Percentiles rank a stretch among this genome's conserved stretches.
These are phyloP conservation scores for Athalia circularis DNA, from an alignment of 2,888 invertebrate genomes.

Conservation along the genomic window DNA sequence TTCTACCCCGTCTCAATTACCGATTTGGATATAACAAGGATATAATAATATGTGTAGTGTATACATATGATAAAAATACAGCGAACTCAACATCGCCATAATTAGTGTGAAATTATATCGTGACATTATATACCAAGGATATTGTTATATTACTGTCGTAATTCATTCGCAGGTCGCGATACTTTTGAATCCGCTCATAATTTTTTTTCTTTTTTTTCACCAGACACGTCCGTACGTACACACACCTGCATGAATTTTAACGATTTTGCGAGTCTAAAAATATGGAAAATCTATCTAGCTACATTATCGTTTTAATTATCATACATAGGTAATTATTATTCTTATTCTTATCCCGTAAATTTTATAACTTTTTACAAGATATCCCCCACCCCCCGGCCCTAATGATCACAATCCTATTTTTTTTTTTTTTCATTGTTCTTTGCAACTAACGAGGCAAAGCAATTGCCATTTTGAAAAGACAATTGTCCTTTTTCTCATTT, in stretches of 20 bases:
- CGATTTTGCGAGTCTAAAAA: conserved; percentile 54
- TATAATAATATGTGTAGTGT: too few species aligned
- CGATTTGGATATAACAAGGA: too few species aligned
- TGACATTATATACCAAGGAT: too few species aligned
- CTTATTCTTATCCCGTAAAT: conserved; percentile 10
- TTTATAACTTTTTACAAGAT: conserved; percentile 32
- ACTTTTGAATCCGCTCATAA: conserved; percentile 8
- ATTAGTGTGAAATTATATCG: too few species aligned
- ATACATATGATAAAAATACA: too few species aligned
- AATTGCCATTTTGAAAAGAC: conserved; percentile 23
- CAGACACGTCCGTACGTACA: conserved; percentile 7
- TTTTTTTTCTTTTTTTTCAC: background rate
- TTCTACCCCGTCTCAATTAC: too few species aligned
- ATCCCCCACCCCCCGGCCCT: background rate
- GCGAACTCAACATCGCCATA: too few species aligned
- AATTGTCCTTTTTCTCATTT: too few species aligned
- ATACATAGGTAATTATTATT: background rate
- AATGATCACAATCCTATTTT: conserved; percentile 29
- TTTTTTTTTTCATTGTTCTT: background rate
- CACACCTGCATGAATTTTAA: conserved; percentile 25
- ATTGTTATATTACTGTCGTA: background rate
- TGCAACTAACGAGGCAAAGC: conserved; percentile 19
- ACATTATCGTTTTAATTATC: conserved; percentile 14
- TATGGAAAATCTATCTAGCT: conserved; percentile 48
- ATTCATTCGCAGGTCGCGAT: background rate